Evolutionary conservation across 2,113 vertebrate species (phyloP), one percentile per base, ranked within the genome.

Genomic region (Xiphorhynchus elegans): DNA sequence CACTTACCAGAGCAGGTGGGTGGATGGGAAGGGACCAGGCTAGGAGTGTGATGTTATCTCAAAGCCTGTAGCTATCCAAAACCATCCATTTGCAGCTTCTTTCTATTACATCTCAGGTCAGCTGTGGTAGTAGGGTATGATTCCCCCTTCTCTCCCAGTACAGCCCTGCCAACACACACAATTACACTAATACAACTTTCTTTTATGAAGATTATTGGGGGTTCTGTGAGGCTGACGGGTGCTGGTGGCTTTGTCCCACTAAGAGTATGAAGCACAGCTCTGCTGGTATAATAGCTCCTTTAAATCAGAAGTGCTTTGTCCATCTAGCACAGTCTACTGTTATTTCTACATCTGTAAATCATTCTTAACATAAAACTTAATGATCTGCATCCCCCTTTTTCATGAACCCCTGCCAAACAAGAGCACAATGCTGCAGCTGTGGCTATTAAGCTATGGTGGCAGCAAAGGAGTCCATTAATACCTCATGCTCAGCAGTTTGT

Each of bases 401-500:
- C 82, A 81, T 42, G 82, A 95, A 81, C 70, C 68, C 60, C 67
- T 63, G 95, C 92, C 79, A 84, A 96, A 92, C 17, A 58, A 70
- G 63, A 77, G 60, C 75, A 93, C 83, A 93, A 67, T 81, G 88
- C 85, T 85, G 75, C 95, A 96, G 92, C 95, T 94, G 91, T 84
- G 80, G 88, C 90, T 88, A 87, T 88, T 92, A 95, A 96, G 67
- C 91, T 47, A 66, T 28, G 78, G 93, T 82, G 74, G 93, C 79
- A 85, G 85, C 79, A 90, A 74, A 96, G 84, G 63, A 88, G 91
- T 93, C 67, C 93, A 88, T 90, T 96, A 86, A 92, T 94, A 88
- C 93, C 87, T 94, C 92, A 74, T 84, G 93, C 72, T 94, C 93
- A 93, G 93, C 87, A 93, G 87, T 94, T 96, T 88, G 92, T 77